Conservation (phyloP, 2,888 invertebrate species). For the Globia sparganii region DNA sequence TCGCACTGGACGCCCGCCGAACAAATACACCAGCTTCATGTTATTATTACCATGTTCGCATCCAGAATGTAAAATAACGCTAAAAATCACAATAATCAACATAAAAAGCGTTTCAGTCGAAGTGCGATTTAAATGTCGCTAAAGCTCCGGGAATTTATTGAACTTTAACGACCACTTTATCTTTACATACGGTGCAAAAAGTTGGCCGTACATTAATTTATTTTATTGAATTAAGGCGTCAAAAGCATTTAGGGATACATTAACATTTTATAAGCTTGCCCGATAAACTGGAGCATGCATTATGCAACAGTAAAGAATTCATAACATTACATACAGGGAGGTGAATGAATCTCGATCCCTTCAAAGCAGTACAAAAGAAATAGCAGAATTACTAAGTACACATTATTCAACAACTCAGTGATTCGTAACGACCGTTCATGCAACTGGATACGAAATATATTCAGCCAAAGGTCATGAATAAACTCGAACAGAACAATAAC, state of each 20-base stretch:
- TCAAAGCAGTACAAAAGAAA: constrained; percentile 34
- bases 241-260: constrained; percentile 35
- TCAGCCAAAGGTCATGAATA: constrained; percentile 55
- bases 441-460: constrained; percentile 58
- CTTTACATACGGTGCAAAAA: constrained; percentile 26
- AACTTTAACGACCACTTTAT: constrained; percentile 46
- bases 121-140: constrained; percentile 49
- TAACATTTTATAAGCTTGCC: constrained; percentile 31
- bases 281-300: constrained; percentile 15
- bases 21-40: constrained; percentile 65
- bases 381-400: constrained; percentile 32
- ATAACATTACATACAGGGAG: constrained; percentile 11
- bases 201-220: background rate
- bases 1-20: constrained; percentile 55
- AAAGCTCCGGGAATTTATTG: constrained; percentile 38
- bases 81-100: constrained; percentile 58
- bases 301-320: constrained; percentile 25
- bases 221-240: constrained; percentile 44
- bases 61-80: constrained; percentile 58
- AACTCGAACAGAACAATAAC: constrained; percentile 51
- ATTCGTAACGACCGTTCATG: constrained; percentile 57
- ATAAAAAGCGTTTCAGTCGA: constrained; percentile 40
- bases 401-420: constrained; percentile 54
- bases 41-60: constrained; percentile 61
- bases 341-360: constrained; percentile 35